Base-by-base conservation (phyloP, 2,888 invertebrate genomes). In the Amorpha juglandis region DNA sequence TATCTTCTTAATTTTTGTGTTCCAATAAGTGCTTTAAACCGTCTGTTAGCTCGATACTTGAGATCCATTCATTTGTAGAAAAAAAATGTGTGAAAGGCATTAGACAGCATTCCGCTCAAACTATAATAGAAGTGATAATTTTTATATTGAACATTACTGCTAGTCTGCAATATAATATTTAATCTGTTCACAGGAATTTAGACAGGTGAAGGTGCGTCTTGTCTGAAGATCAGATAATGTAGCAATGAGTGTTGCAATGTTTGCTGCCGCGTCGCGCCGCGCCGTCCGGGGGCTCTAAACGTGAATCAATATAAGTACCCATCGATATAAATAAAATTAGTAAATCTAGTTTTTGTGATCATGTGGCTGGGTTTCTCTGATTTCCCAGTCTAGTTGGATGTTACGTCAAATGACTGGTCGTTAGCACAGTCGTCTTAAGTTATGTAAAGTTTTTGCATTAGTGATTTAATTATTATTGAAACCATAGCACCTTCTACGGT, bases 221-320 rank as follows among this genome's bases (percentile, higher is more conserved):
- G 69, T 71, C 9, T 62, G 69, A 76, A 77, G 77, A 68, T 72
- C 75, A 76, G 74, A 76, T 76, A 74, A 73, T 84, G 80, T 81
- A 66, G 75, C 67, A 76, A 80, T 71, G 53, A 68, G 55, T 80
- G 74, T 75, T 71, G 77, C 73, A 78, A 78, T 65, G 62, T 65
- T 68, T 71, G 62, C 45, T 14, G n/a, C 7, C 50, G n/a, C 21
- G n/a, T 14, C 50, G n/a, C n/a, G n/a, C n/a, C 19, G 7, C 19
- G 7, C 19, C 50, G 21, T 55, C 16, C 11, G n/a, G 62, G 9
- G 14, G 12, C 45, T 62, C 12, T 1, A 8, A 47, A 63, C 14
- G 7, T 42, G 1, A 42, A 45, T 38, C 38, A 38, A 38, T 38
- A 6, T 38, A 38, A 6, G 38, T 38, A 38, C 7, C 9, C 7